Percentiles rank a stretch among this genome's conserved stretches.
Evolutionary conservation across 2,797 vertebrate species (phyloP).

Genomic region (Lerista edwardsae): DNA sequence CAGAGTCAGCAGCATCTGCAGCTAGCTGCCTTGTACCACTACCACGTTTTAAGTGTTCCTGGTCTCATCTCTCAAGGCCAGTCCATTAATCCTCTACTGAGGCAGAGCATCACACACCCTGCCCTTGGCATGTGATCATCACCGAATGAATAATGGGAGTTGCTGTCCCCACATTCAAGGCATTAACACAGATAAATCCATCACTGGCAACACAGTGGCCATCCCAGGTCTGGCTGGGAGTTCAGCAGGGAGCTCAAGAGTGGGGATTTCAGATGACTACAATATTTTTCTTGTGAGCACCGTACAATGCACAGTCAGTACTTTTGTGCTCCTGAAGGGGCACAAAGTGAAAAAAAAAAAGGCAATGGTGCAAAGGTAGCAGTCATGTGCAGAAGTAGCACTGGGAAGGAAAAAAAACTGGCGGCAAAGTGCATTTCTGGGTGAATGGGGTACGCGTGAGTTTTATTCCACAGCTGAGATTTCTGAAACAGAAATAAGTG

Average conservation of each 20-base stretch:
- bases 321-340: conserved; percentile 23
- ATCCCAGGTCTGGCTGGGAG: background rate
- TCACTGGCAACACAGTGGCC: conserved; percentile 13
- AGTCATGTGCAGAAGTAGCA: too few relatives aligned
- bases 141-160: background rate
- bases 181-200: conserved; percentile 32
- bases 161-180: conserved; percentile 1
- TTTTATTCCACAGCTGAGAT: too few relatives aligned
- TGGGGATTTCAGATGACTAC: conserved; percentile 22
- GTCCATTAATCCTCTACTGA: background rate
- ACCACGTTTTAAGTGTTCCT: background rate
- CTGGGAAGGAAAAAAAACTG: too few relatives aligned
- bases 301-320: conserved; percentile 37
- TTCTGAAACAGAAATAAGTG: too few relatives aligned
- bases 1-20: background rate
- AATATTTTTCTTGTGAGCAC: conserved; percentile 33
- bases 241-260: conserved; percentile 43
- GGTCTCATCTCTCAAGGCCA: background rate
- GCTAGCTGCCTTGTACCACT: background rate
- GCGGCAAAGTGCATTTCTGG: too few relatives aligned
- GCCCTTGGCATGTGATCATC: background rate
- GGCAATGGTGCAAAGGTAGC: background rate
- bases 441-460: too few relatives aligned
- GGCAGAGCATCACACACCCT: background rate
- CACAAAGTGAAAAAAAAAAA: conserved; percentile 8